Conservation (phyloP, 1,140 invertebrate species). For the Conus betulinus region DNA sequence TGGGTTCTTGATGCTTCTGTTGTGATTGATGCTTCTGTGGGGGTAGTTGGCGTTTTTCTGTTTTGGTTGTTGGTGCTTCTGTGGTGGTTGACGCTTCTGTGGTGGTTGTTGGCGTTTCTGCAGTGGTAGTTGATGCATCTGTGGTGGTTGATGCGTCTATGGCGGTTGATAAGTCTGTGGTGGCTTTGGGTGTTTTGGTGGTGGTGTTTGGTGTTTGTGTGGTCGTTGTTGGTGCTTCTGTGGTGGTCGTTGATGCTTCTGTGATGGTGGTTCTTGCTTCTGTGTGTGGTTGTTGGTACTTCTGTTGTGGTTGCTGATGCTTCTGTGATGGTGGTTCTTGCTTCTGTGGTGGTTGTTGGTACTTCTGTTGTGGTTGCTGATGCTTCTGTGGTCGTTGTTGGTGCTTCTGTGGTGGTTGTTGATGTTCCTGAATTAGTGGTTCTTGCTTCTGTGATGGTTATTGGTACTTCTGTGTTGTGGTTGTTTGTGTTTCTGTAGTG, state of each 20-base stretch:
- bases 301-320: neutral
- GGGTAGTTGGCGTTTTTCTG: too few species aligned
- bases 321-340: neutral
- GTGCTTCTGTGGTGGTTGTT: too few species aligned
- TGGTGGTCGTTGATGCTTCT: too few species aligned
- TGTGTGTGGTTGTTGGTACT: neutral
- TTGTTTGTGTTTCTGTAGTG: too few species aligned
- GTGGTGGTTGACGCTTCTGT: neutral
- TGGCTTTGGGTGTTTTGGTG: too few species aligned
- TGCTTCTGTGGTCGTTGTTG: neutral
- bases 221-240: neutral
- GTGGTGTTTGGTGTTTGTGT: neutral
- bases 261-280: conserved; percentile 3
- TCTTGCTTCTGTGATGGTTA: too few species aligned
- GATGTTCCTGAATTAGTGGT: neutral
- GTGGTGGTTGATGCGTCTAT: neutral
- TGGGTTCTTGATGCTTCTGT: too few species aligned
- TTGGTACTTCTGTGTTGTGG: neutral
- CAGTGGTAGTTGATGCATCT: neutral
- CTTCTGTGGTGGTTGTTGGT: neutral
- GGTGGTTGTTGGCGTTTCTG: neutral
- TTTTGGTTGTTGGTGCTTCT: neutral
- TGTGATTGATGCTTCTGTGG: neutral
- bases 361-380: too few species aligned
- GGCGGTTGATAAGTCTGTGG: too few species aligned